A percentile compares a stretch with the other conserved stretches of the same genome.
These are phyloP conservation scores for Scolanthus callimorphus DNA, from an alignment of 92 coral and sea anemone genomes.

Conservation along the genomic window DNA sequence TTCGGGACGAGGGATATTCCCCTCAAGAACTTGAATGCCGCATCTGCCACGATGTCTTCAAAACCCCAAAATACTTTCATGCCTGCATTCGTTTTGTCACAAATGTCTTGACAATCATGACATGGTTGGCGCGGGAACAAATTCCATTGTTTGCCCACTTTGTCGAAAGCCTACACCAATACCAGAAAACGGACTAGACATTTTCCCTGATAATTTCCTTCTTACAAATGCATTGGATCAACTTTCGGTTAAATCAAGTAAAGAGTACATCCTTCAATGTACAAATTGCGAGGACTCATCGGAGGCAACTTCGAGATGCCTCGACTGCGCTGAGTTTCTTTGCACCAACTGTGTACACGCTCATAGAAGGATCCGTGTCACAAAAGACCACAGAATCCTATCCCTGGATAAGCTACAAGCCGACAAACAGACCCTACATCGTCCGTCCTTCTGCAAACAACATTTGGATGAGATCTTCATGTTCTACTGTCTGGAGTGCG, in stretches of 20 bases:
- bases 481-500: conserved; percentile 82
- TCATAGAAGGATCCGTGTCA: conserved; percentile 83
- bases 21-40: conserved; percentile 86
- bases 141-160: conserved; percentile 79
- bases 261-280: conserved; percentile 80
- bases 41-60: conserved; percentile 70
- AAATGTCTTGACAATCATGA: conserved; percentile 87
- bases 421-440: conserved; percentile 79
- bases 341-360: conserved; percentile 88
- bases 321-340: conserved; percentile 90
- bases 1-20: conserved; percentile 74
- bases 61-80: conserved; percentile 74
- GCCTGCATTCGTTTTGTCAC: conserved; percentile 82
- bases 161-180: conserved; percentile 85
- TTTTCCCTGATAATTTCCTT: conserved; percentile 68
- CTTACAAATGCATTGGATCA: conserved; percentile 86
- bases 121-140: conserved; percentile 84
- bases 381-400: conserved; percentile 83
- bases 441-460: conserved; percentile 77
- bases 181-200: conserved; percentile 57
- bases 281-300: conserved; percentile 89
- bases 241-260: conserved; percentile 82
- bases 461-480: conserved; percentile 81
- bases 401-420: conserved; percentile 89
- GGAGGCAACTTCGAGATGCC: conserved; percentile 80